These are phyloP conservation scores for Microtus pennsylvanicus DNA, from an alignment of 2,113 vertebrate genomes.

Conservation along the genomic window DNA sequence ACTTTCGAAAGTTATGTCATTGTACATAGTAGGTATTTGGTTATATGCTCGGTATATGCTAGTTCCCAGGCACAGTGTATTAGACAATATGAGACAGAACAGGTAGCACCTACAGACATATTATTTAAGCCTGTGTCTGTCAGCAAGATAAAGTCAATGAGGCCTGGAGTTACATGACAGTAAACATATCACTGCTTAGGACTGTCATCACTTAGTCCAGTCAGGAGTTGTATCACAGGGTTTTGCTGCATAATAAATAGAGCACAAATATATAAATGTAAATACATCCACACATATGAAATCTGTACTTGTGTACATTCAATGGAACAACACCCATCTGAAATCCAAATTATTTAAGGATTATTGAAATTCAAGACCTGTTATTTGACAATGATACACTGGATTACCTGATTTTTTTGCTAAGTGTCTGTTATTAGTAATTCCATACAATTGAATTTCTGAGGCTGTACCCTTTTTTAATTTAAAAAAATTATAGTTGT, in stretches of 20 bases:
- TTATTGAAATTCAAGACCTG: not conserved
- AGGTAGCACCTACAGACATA: not conserved
- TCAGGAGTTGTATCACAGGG: too few species aligned
- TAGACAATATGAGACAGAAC: not conserved
- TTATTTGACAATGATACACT: not conserved
- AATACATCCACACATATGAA: not conserved
- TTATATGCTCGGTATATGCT: not conserved
- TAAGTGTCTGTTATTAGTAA: constrained; percentile 4
- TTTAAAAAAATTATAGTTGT: not conserved
- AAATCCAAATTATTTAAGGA: constrained; percentile 14
- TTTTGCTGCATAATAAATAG: not conserved
- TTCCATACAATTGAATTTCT: constrained; percentile 30
- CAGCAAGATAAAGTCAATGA: not conserved
- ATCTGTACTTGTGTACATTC: not conserved
- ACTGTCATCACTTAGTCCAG: not conserved
- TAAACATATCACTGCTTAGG: not conserved
- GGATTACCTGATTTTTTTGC: not conserved
- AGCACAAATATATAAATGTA: not conserved
- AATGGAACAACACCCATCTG: not conserved
- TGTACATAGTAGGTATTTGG: not conserved
- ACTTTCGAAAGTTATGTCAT: not conserved
- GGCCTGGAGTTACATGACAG: not conserved
- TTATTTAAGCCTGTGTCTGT: not conserved
- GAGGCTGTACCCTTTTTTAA: not conserved
- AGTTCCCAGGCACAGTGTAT: not conserved